These are phyloP conservation scores for Chloromyia formosa DNA, from an alignment of 2,888 invertebrate genomes.

Conservation along the genomic window DNA sequence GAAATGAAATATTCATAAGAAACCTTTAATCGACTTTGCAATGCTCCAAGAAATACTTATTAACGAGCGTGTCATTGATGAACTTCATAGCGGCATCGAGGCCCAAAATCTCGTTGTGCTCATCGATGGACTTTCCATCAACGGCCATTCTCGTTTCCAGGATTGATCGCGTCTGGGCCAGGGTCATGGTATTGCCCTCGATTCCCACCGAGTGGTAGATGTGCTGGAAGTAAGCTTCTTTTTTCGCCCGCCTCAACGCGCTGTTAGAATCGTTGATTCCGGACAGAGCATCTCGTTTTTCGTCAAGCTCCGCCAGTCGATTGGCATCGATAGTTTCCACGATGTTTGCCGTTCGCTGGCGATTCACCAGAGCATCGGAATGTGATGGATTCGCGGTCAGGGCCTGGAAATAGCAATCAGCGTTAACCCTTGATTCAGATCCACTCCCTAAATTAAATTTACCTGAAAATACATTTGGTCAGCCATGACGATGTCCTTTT, in stretches of 20 bases:
- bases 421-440: not conserved
- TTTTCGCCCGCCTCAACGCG: slow-evolving; percentile 86
- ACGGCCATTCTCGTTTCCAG: slow-evolving; percentile 90
- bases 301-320: slow-evolving; percentile 71
- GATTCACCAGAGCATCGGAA: slow-evolving; percentile 78
- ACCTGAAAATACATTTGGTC: slow-evolving; percentile 89
- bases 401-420: slow-evolving; percentile 65
- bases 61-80: slow-evolving; percentile 82
- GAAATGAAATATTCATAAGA: not conserved
- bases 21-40: not conserved
- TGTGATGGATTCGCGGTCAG: slow-evolving; percentile 85
- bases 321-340: slow-evolving; percentile 88
- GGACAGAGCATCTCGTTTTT: slow-evolving; percentile 82
- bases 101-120: slow-evolving; percentile 96
- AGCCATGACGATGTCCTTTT: slow-evolving; percentile 86
- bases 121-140: slow-evolving; percentile 90
- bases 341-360: slow-evolving; percentile 84
- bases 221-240: slow-evolving; percentile 94
- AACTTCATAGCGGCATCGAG: slow-evolving; percentile 95
- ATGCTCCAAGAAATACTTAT: slow-evolving; percentile 64
- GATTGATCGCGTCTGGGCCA: slow-evolving; percentile 89
- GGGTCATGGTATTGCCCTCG: slow-evolving; percentile 96
- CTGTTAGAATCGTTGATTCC: slow-evolving; percentile 82
- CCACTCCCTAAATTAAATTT: slow-evolving; percentile 30
- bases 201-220: slow-evolving; percentile 97